Evolutionary conservation across 2,113 vertebrate species (phyloP).

Genomic region (Otis tarda): DNA sequence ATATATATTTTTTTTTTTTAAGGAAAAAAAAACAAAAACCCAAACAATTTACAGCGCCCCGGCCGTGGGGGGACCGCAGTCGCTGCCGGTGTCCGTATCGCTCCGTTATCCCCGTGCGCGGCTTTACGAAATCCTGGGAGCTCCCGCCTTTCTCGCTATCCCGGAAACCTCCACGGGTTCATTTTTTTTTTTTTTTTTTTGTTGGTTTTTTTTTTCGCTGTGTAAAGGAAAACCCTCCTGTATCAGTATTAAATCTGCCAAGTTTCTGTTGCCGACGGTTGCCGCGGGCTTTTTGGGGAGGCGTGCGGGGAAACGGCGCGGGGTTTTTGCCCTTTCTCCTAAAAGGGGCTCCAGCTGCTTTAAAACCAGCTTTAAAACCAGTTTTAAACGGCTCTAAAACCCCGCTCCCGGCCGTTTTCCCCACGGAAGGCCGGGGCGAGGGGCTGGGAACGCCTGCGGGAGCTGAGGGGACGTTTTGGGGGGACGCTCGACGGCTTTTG

Average conservation of each 20-base stretch:
- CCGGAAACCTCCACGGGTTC: background rate
- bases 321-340: too few species aligned
- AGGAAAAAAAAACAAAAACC: too few species aligned
- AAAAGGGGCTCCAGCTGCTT: background rate
- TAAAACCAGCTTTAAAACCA: background rate
- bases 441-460: rapidly evolving
- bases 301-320: rapidly evolving
- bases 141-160: background rate
- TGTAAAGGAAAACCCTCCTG: slow-evolving; percentile 24
- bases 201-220: background rate
- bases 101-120: rapidly evolving
- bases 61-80: background rate
- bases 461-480: background rate
- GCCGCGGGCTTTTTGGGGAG: background rate
- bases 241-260: slow-evolving; percentile 64
- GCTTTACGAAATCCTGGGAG: background rate
- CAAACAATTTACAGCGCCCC: too few species aligned
- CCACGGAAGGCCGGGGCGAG: rapidly evolving
- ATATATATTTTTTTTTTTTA: too few species aligned
- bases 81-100: background rate
- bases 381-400: background rate
- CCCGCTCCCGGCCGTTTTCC: rapidly evolving
- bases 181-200: too few species aligned
- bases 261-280: background rate
- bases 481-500: background rate